Base-by-base conservation (phyloP, 2,888 invertebrate genomes). In the Thereva nobilitata region DNA sequence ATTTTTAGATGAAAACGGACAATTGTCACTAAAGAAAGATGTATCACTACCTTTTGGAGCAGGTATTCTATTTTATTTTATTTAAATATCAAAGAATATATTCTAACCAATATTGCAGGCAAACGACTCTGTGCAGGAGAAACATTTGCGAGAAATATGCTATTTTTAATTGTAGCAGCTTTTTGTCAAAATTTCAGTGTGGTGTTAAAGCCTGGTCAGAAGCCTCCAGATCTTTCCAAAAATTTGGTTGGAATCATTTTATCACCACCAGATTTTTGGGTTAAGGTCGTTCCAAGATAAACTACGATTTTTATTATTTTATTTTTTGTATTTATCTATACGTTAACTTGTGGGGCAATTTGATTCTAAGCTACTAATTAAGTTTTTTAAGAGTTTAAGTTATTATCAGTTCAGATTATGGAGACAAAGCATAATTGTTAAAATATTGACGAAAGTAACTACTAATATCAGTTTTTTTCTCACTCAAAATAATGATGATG, bases 91-190 rank as follows among this genome's bases (percentile, higher is more conserved):
- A 6, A 59, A 57, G 6, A 49, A 9, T n/a, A 12, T 0, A 44
- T 65, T 61, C 5, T 50, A 35, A 68, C 66, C 50, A 1, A 69
- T 75, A 74, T 0, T 76, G 4, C 4, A 86, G 89, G 89, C 0
- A 85, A 86, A 71, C 82, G 90, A 38, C 77, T 89, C 0, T 90
- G 90, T 73, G 85, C 88, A 0, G 90, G 90, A 0, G 90, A 90
- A 76, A 89, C 89, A 0, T 88, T 86, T 75, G 86, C 89, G 0
- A 82, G 89, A 1, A 88, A 87, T 71, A 82, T 83, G 71, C 80
- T 89, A 76, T 90, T 89, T 75, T 82, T 86, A 68, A 81, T 86
- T 6, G 82, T 87, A 41, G 75, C 87, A 0, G 83, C 82, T 0
- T 80, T 90, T 69, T 81, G 88, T 77, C 89, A 90, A 73, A 85